Conservation (phyloP, 1,140 invertebrate genomes). For the Caenorhabditis brenneri region DNA sequence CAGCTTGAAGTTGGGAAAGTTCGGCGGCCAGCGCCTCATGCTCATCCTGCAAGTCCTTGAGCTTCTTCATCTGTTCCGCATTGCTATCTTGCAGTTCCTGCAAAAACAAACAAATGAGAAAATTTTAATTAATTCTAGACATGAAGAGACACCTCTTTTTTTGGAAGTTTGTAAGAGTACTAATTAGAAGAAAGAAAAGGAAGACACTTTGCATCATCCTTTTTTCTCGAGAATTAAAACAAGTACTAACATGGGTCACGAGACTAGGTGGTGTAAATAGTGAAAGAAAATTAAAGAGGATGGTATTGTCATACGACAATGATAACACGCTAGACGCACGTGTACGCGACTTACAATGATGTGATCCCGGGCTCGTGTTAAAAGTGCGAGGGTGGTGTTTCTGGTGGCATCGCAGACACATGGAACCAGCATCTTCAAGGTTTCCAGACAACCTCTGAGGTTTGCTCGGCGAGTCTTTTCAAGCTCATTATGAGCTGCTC, state of each 20-base stretch:
- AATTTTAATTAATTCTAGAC: background rate
- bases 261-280: slow-evolving; percentile 28
- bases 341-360: slow-evolving; percentile 60
- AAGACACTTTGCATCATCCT: slow-evolving; percentile 39
- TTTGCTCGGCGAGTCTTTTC: slow-evolving; percentile 70
- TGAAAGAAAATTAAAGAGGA: background rate
- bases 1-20: slow-evolving; percentile 28
- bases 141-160: background rate
- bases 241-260: background rate
- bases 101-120: background rate
- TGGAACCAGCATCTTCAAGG: slow-evolving; percentile 64
- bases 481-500: slow-evolving; percentile 69
- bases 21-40: background rate
- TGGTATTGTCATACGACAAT: slow-evolving; percentile 33
- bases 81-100: slow-evolving; percentile 10
- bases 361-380: slow-evolving; percentile 68
- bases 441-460: slow-evolving; percentile 64
- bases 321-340: slow-evolving; percentile 37
- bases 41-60: background rate
- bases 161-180: background rate
- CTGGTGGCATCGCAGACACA: slow-evolving; percentile 63
- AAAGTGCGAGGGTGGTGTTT: slow-evolving; percentile 68
- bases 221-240: slow-evolving; percentile 16
- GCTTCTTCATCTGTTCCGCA: background rate
- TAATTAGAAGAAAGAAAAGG: background rate